phyloP scores from a whole-genome alignment of 1,140 invertebrate genomes.

The Chrysomallon squamiferum region DNA sequence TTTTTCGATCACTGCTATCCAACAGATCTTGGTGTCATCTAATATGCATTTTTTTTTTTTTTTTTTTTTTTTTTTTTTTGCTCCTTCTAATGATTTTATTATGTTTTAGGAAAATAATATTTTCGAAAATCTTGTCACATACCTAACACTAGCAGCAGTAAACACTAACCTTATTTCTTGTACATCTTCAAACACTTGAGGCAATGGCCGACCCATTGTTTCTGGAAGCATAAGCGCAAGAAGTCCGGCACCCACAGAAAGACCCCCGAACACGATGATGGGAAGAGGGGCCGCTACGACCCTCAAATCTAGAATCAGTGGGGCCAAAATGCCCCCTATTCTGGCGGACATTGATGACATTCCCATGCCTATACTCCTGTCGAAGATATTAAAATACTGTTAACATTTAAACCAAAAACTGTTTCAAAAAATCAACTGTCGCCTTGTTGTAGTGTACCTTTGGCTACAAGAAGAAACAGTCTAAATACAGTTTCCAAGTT shows the following conservation, averaged over 20 bases:
- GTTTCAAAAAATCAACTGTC: too few relatives aligned
- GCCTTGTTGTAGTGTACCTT: too few relatives aligned
- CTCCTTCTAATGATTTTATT: too few relatives aligned
- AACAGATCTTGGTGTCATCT: too few relatives aligned
- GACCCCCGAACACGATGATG: constrained; percentile 30
- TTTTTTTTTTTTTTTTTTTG: too few relatives aligned
- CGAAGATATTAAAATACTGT: background rate
- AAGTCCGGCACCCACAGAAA: constrained; percentile 31
- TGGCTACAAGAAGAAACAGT: too few relatives aligned
- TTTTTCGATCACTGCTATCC: too few relatives aligned
- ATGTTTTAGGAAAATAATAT: too few relatives aligned
- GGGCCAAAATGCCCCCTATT: constrained; percentile 38
- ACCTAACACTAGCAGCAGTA: too few relatives aligned
- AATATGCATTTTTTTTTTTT: too few relatives aligned
- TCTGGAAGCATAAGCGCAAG: constrained; percentile 40
- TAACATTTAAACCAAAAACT: background rate
- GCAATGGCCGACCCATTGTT: constrained; percentile 32
- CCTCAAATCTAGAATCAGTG: constrained; percentile 28
- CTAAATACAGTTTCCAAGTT: too few relatives aligned
- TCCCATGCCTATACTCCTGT: constrained; percentile 43
- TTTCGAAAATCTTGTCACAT: too few relatives aligned
- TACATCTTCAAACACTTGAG: constrained; percentile 37
- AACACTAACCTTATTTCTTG: background rate
- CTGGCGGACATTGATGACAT: constrained; percentile 40
- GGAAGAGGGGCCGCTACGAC: constrained; percentile 27